Evolutionary conservation across 2,888 invertebrate species (phyloP).

Genomic region (Heliconius ethilla): DNA sequence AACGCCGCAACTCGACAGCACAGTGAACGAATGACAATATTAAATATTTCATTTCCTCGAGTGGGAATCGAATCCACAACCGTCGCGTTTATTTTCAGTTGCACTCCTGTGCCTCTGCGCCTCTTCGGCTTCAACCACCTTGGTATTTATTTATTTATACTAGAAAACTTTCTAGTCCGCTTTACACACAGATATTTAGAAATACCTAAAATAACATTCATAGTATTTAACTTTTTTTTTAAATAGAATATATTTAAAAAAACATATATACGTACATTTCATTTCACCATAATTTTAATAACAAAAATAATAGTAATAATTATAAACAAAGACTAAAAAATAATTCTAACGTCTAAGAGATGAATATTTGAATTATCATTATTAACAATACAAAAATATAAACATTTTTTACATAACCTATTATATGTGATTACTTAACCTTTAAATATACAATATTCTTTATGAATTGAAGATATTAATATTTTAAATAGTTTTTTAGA

Average conservation of each 20-base stretch:
- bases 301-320: slow-evolving; percentile 15
- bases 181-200: neutral
- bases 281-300: neutral
- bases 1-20: no score
- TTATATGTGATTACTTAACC: neutral
- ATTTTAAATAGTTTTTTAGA: neutral
- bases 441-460: neutral
- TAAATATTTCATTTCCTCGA: neutral
- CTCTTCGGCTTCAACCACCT: no score
- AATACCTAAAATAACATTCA: neutral
- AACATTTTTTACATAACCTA: slow-evolving; percentile 3
- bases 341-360: slow-evolving; percentile 20
- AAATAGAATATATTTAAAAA: neutral
- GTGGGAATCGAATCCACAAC: neutral
- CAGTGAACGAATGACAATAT: no score
- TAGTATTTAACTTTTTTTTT: neutral
- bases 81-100: neutral
- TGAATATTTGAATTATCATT: slow-evolving; percentile 22
- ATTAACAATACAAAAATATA: slow-evolving; percentile 23
- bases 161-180: no score
- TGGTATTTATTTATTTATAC: no score
- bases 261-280: neutral
- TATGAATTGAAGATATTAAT: neutral
- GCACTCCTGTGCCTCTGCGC: no score
- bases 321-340: slow-evolving; percentile 3